phyloP scores from a whole-genome alignment of 2,113 vertebrate species.

The Irena cyanogastra region DNA sequence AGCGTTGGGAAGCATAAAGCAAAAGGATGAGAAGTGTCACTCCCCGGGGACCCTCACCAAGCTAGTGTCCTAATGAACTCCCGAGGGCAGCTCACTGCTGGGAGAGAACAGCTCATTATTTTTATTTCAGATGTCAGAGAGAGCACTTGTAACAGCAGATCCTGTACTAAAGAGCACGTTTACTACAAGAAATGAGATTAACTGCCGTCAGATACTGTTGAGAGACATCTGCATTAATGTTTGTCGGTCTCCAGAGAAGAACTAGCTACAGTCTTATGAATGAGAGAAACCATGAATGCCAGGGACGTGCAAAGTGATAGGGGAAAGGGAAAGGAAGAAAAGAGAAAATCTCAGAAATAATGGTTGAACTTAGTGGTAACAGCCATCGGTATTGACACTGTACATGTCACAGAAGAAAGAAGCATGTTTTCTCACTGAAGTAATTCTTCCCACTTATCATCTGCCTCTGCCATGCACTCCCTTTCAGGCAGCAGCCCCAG shows the following conservation, averaged over 20 bases:
- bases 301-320: background rate
- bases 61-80: slow-evolving; percentile 17
- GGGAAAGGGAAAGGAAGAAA: background rate
- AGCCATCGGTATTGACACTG: background rate
- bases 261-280: background rate
- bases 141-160: background rate
- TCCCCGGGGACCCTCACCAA: background rate
- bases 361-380: background rate
- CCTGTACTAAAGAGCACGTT: background rate
- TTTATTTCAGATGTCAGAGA: background rate
- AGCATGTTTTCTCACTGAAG: background rate
- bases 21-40: background rate
- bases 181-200: background rate
- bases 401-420: background rate
- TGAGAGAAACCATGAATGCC: background rate
- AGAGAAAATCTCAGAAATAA: background rate
- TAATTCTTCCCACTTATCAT: background rate
- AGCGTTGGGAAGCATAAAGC: background rate
- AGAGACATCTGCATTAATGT: background rate
- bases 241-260: background rate
- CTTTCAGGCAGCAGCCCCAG: background rate
- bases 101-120: slow-evolving; percentile 10
- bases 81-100: background rate
- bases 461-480: background rate
- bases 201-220: background rate